phyloP scores from a whole-genome alignment of 1,140 invertebrate genomes.

The Trichonephila clavipes region DNA sequence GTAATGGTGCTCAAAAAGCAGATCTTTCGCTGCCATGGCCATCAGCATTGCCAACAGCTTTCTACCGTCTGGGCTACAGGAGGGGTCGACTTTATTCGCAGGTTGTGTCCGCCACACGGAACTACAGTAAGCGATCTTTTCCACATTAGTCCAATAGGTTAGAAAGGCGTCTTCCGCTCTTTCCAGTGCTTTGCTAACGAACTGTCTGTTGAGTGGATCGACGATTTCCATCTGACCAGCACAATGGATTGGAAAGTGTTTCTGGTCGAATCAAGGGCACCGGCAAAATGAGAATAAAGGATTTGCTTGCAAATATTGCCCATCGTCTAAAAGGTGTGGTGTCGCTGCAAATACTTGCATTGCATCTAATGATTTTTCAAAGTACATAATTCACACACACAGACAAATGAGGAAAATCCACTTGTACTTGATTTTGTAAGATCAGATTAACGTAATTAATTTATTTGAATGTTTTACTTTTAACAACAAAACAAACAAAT shows the following conservation, averaged over 20 bases:
- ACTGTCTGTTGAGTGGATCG: neutral
- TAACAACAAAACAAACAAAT: neutral
- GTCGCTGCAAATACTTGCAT: neutral
- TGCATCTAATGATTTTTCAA: neutral
- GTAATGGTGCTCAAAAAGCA: neutral
- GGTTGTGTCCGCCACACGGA: constrained; percentile 62
- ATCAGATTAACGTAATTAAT: neutral
- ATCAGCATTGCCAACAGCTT: constrained; percentile 28
- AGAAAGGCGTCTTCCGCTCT: constrained; percentile 21
- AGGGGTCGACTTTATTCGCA: constrained; percentile 68
- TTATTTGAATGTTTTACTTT: neutral
- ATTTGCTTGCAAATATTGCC: constrained; percentile 15
- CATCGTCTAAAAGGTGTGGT: constrained; percentile 27
- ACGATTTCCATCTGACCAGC: constrained; percentile 31
- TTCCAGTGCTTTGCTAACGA: neutral
- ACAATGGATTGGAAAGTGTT: constrained; percentile 34
- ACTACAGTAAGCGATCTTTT: constrained; percentile 62
- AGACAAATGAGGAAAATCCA: neutral
- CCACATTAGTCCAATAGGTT: constrained; percentile 14
- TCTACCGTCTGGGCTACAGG: constrained; percentile 64
- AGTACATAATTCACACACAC: neutral
- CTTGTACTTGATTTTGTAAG: neutral
- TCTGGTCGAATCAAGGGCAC: constrained; percentile 39
- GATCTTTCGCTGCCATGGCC: constrained; percentile 37
- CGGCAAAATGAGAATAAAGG: constrained; percentile 36